phyloP scores from a whole-genome alignment of 1,140 invertebrate genomes.

The Megalopta genalis region DNA sequence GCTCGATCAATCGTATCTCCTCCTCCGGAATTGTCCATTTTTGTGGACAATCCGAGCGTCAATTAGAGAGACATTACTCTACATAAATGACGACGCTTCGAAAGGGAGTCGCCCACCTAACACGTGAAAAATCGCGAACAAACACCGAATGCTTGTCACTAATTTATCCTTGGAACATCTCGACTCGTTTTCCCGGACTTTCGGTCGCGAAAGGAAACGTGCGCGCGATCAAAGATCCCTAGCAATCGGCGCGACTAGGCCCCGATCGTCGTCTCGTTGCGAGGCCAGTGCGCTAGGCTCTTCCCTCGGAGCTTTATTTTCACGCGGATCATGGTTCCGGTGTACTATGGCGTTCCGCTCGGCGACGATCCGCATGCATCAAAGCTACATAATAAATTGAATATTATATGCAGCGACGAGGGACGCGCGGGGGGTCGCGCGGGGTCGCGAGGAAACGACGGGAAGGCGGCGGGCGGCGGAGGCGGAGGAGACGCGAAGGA shows the following conservation, averaged over 20 bases:
- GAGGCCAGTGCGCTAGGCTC: no score
- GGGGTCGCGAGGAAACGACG: not conserved
- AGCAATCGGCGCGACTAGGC: conserved; percentile 24
- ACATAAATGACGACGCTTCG: no score
- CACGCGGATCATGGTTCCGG: conserved; percentile 19
- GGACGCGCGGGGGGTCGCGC: no score
- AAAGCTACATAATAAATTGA: conserved; percentile 71
- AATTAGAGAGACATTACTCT: no score
- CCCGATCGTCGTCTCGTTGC: not conserved
- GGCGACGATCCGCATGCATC: conserved; percentile 50
- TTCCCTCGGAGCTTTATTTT: conserved; percentile 3
- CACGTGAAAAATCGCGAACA: no score
- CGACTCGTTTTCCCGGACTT: conserved; percentile 1
- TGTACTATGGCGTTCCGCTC: conserved; percentile 22
- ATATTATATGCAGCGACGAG: conserved; percentile 67
- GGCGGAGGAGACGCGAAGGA: conserved; percentile 1
- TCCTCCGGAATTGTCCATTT: no score
- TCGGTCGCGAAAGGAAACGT: conserved; percentile 32
- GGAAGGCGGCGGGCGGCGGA: not conserved
- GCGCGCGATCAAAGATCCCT: not conserved
- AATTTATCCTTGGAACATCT: not conserved
- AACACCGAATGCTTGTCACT: no score
- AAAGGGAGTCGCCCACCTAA: no score
- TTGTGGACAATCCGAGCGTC: no score
- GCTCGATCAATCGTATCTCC: no score